phyloP scores from a whole-genome alignment of 2,888 invertebrate genomes.

The Baronia brevicornis region DNA sequence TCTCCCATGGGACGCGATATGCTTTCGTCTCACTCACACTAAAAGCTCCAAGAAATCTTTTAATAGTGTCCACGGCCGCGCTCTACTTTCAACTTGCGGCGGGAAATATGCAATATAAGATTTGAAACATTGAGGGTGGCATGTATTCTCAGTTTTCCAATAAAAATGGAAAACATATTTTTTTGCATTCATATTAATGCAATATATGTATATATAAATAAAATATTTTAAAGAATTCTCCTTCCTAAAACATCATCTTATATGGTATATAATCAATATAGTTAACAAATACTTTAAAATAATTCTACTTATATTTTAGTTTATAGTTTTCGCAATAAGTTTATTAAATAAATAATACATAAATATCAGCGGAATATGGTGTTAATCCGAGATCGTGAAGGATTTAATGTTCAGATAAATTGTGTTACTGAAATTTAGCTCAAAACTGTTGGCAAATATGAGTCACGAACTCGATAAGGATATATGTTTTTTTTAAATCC shows the following conservation, averaged over 20 bases:
- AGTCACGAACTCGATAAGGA: slow-evolving; percentile 58
- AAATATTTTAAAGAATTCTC: slow-evolving; percentile 6
- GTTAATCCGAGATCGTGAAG: neutral
- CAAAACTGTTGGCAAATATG: slow-evolving; percentile 32
- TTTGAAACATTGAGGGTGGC: slow-evolving; percentile 41
- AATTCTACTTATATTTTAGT: too few relatives aligned
- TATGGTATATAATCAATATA: too few relatives aligned
- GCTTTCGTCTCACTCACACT: slow-evolving; percentile 62
- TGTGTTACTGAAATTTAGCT: slow-evolving; percentile 2
- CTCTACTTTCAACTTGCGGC: slow-evolving; percentile 73
- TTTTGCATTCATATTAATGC: neutral
- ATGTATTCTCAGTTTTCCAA: slow-evolving; percentile 31
- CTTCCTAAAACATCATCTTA: too few relatives aligned
- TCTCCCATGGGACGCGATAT: slow-evolving; percentile 59
- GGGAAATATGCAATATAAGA: slow-evolving; percentile 60
- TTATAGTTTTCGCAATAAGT: too few relatives aligned
- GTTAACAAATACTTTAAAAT: too few relatives aligned
- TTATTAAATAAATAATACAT: too few relatives aligned
- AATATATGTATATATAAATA: neutral
- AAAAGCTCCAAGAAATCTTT: slow-evolving; percentile 76
- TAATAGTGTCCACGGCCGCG: slow-evolving; percentile 77
- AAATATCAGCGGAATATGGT: too few relatives aligned
- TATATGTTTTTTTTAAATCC: slow-evolving; percentile 36
- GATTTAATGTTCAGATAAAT: slow-evolving; percentile 5
- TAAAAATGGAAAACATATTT: slow-evolving; percentile 11